Percentiles rank a stretch among this genome's conserved stretches.
Conservation (phyloP, 1,140 invertebrate species). For the Bicyclus anynana region DNA sequence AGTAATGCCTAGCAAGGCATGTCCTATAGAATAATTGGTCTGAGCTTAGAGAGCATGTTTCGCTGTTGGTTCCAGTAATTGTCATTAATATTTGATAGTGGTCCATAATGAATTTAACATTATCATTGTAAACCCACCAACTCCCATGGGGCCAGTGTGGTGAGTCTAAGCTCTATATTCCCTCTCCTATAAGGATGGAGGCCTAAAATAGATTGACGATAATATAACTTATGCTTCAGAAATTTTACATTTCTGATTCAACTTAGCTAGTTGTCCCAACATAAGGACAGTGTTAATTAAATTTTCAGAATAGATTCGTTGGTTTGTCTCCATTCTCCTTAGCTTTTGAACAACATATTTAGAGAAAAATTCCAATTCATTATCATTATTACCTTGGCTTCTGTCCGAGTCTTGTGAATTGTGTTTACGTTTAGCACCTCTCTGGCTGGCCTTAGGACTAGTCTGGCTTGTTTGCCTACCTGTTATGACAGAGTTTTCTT, state of each 20-base stretch:
- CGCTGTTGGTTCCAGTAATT: too few relatives aligned
- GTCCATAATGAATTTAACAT: too few relatives aligned
- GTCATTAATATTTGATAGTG: too few relatives aligned
- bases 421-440: conserved; percentile 44
- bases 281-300: conserved; percentile 70
- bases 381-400: conserved; percentile 52
- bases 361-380: conserved; percentile 69
- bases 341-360: conserved; percentile 72
- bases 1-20: too few relatives aligned
- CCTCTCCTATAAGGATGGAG: too few relatives aligned
- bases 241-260: conserved; percentile 68
- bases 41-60: too few relatives aligned
- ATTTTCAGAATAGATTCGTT: conserved; percentile 71
- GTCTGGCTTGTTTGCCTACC: conserved; percentile 34
- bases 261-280: conserved; percentile 62
- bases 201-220: conserved; percentile 10
- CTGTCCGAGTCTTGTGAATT: conserved; percentile 38
- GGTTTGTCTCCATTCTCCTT: conserved; percentile 69
- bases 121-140: too few relatives aligned
- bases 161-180: too few relatives aligned
- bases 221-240: conserved; percentile 38
- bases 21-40: too few relatives aligned
- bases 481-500: conserved; percentile 36
- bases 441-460: conserved; percentile 49
- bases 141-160: too few relatives aligned